Base-by-base conservation (phyloP, 2,797 vertebrate genomes). In the Taenioides sp. region DNA sequence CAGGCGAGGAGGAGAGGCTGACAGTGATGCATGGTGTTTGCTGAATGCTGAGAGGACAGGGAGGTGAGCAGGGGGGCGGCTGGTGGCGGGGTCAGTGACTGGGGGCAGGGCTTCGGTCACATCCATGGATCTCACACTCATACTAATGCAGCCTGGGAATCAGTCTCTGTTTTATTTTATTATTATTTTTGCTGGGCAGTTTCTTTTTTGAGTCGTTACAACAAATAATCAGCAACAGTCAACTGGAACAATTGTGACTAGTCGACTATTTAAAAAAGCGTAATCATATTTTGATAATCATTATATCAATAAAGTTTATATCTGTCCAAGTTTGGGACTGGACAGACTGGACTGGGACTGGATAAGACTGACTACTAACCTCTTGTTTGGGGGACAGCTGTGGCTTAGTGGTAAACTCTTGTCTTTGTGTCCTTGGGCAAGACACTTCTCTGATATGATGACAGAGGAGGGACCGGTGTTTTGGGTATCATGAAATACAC, bases 21-120 rank as follows among this genome's bases (percentile, higher is more conserved):
- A 92, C 90, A 89, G 81, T 92, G 91, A 91, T 89, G 87, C 87
- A 89, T 84, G 82, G 80, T 88, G 84, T 89, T 90, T 89, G 90
- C 82, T 86, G 87, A 90, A 87, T 83, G 69, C 71, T 49, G 75
- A 77, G 72, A 70, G 74, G 75, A 84, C 70, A 78, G 73, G 73
- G 80, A 82, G 83, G 87, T 88, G 82, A 88, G 84, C 80, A 73
- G 57, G 76, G 73, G 83, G 84, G 82, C 76, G 84, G 82, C 76
- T 87, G 73, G 84, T 86, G 89, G 87, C 84, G 85, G 80, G 91
- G 91, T 89, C 89, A 87, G 84, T 63, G 65, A 0, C 80, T 82
- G 81, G 86, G 86, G 85, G 85, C 73, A 77, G 85, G 89, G 85
- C 72, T 85, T 31, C 4, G 31, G 60, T 62, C 71, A 71, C 59